Conservation (phyloP, 2,797 vertebrate genomes). For the Premnoplex brunnescens region DNA sequence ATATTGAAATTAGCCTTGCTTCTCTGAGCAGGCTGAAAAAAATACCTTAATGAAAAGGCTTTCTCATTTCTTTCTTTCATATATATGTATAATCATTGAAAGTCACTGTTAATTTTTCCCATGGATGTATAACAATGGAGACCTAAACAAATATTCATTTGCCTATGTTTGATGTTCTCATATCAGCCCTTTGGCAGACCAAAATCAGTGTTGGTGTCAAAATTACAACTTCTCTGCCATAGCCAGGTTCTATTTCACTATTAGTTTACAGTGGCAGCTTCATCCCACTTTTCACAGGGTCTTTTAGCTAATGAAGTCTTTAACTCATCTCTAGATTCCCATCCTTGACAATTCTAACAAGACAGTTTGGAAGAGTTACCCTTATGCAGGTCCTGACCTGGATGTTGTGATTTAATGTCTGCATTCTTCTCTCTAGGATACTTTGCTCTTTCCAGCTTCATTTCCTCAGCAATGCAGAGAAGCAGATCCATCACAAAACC, state of each 20-base stretch:
- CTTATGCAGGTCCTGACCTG: neutral
- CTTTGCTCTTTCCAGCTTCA: neutral
- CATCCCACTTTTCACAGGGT: neutral
- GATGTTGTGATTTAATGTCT: neutral
- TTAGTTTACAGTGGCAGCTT: neutral
- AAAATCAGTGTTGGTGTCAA: neutral
- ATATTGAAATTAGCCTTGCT: neutral
- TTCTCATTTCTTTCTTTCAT: neutral
- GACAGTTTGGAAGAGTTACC: neutral
- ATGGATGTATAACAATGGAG: neutral
- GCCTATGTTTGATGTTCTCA: neutral
- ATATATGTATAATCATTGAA: neutral
- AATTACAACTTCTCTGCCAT: neutral
- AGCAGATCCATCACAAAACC: neutral
- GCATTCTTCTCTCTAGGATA: neutral
- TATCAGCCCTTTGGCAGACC: neutral
- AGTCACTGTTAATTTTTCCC: neutral
- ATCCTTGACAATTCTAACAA: neutral
- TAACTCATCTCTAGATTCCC: neutral
- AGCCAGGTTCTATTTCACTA: neutral
- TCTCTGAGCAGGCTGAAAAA: neutral
- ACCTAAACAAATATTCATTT: neutral
- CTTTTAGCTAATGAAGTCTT: neutral
- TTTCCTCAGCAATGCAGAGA: neutral
- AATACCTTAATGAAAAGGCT: neutral